These are phyloP conservation scores for Carassius auratus DNA, from an alignment of 2,113 vertebrate genomes.

Conservation along the genomic window DNA sequence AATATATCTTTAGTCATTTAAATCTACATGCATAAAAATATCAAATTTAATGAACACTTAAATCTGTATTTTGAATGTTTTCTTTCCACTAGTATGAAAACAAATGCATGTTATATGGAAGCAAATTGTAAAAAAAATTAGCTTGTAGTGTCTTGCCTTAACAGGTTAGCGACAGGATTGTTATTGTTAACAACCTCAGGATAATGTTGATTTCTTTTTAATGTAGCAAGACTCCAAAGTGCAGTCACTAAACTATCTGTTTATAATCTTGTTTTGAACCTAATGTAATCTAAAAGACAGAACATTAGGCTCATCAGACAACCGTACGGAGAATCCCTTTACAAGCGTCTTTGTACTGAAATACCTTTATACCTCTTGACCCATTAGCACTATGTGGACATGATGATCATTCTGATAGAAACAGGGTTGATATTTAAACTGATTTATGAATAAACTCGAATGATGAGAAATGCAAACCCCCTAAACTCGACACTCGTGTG, in stretches of 20 bases:
- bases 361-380: conserved; percentile 29
- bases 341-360: conserved; percentile 29
- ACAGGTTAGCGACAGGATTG: conserved; percentile 51
- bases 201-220: conserved; percentile 68
- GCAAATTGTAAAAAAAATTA: background rate
- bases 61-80: background rate
- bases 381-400: conserved; percentile 35
- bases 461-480: background rate
- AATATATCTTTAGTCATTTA: background rate
- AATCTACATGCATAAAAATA: background rate
- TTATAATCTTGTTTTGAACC: conserved; percentile 33
- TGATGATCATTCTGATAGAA: background rate
- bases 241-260: conserved; percentile 49
- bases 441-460: conserved; percentile 1
- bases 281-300: background rate
- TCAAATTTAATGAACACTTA: background rate
- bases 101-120: too few species aligned
- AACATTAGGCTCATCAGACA: conserved; percentile 43
- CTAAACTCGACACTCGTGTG: background rate
- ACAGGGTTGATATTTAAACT: conserved; percentile 23
- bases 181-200: conserved; percentile 76
- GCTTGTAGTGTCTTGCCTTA: conserved; percentile 28
- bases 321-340: conserved; percentile 22
- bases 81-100: too few species aligned
- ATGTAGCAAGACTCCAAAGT: conserved; percentile 74